These are phyloP conservation scores for Caenorhabditis japonica DNA, from an alignment of 2,888 invertebrate genomes.

Conservation along the genomic window DNA sequence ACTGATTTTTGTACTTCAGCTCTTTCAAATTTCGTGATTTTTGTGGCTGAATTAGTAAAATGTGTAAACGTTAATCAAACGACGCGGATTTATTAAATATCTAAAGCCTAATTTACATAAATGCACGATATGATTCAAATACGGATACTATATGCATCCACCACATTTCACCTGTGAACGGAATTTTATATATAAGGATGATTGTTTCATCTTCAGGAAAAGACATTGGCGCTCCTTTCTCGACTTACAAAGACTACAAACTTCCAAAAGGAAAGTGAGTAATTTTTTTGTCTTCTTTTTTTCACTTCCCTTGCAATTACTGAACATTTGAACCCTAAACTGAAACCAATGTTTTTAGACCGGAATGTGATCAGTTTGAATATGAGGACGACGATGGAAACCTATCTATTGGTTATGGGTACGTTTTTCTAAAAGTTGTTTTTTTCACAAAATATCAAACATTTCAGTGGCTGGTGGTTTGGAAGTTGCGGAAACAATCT, in stretches of 20 bases:
- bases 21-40: no score
- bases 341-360: no score
- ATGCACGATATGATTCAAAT: no score
- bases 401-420: constrained; percentile 14
- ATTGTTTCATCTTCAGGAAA: constrained; percentile 12
- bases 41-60: no score
- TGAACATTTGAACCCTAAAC: neutral
- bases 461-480: constrained; percentile 65
- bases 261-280: constrained; percentile 21
- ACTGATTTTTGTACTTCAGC: no score
- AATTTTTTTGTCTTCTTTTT: neutral
- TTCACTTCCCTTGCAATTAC: neutral
- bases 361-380: constrained; percentile 39
- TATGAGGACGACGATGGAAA: constrained; percentile 18
- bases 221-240: constrained; percentile 21
- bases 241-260: neutral
- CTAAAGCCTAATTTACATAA: no score
- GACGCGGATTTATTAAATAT: no score
- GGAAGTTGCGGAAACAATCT: constrained; percentile 63
- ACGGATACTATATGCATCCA: no score
- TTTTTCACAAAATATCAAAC: neutral
- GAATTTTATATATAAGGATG: no score
- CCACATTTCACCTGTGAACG: no score
- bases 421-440: neutral
- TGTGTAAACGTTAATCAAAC: no score